These are phyloP conservation scores for Uria aalge DNA, from an alignment of 2,113 vertebrate genomes.

Conservation along the genomic window DNA sequence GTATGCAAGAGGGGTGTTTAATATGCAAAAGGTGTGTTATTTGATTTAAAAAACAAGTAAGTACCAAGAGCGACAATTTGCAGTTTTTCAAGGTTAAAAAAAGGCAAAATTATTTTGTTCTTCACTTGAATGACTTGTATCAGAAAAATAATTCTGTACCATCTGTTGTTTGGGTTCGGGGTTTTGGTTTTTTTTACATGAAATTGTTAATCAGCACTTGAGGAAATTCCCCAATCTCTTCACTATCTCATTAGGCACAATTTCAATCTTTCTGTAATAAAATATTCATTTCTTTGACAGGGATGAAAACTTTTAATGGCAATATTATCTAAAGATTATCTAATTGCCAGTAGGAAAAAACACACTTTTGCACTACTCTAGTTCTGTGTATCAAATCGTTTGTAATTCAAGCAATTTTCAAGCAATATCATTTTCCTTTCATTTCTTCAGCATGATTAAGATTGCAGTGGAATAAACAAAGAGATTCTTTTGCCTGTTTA, in stretches of 20 bases:
- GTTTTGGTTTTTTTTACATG: not conserved
- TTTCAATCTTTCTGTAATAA: slow-evolving; percentile 12
- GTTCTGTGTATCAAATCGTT: not conserved
- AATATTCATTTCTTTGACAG: not conserved
- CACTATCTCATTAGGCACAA: slow-evolving; percentile 1
- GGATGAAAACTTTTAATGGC: not conserved
- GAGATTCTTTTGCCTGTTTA: not conserved
- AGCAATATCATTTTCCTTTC: not conserved
- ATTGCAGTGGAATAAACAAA: slow-evolving; percentile 3
- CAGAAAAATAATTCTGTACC: slow-evolving; percentile 54
- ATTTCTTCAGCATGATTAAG: not conserved
- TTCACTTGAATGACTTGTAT: slow-evolving; percentile 16
- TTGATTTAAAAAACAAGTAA: not conserved
- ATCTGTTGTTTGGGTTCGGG: slow-evolving; percentile 66
- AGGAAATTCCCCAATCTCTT: slow-evolving; percentile 51
- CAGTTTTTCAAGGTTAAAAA: not conserved
- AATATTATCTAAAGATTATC: not conserved
- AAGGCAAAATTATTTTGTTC: slow-evolving; percentile 29
- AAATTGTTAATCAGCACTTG: slow-evolving; percentile 59
- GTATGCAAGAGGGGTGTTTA: not conserved
- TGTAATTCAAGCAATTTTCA: not conserved
- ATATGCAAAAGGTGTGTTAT: not conserved
- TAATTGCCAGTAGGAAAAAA: not conserved
- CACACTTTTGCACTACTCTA: not conserved
- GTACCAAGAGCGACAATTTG: not conserved